Conservation (phyloP, 2,888 invertebrate species). For the Rutpela maculata region DNA sequence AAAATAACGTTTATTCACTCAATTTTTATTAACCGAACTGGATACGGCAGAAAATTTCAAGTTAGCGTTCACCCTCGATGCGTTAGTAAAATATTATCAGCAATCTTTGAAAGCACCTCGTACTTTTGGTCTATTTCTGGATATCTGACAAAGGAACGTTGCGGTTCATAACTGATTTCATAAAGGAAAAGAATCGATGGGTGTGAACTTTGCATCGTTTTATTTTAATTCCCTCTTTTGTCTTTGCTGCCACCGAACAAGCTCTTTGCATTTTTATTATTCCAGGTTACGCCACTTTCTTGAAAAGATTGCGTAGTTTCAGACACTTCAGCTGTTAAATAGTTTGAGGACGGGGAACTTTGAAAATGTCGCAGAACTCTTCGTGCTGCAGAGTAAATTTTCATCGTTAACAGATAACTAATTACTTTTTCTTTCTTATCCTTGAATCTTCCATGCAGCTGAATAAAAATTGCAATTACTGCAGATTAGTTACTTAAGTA, state of each 20-base stretch:
- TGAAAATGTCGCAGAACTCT: not conserved
- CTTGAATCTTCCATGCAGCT: not conserved
- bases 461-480: too few relatives aligned
- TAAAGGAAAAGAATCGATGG: conserved; percentile 26
- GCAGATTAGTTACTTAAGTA: too few relatives aligned
- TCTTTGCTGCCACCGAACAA: conserved; percentile 7
- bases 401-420: not conserved
- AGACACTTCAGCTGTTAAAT: conserved; percentile 8
- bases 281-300: conserved; percentile 11
- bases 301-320: conserved; percentile 13
- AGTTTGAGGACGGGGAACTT: not conserved
- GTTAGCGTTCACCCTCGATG: not conserved
- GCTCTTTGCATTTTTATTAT: conserved; percentile 33
- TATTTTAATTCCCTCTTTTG: conserved; percentile 36
- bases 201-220: conserved; percentile 7
- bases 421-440: not conserved
- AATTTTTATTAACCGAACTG: not conserved
- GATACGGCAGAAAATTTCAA: not conserved
- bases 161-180: conserved; percentile 29
- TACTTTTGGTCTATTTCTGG: conserved; percentile 2
- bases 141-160: not conserved
- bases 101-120: not conserved
- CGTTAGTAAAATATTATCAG: not conserved
- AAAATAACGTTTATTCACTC: not conserved
- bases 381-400: not conserved